Conservation (phyloP, 2,888 invertebrate species). For the Glyphotaelius pellucidus region DNA sequence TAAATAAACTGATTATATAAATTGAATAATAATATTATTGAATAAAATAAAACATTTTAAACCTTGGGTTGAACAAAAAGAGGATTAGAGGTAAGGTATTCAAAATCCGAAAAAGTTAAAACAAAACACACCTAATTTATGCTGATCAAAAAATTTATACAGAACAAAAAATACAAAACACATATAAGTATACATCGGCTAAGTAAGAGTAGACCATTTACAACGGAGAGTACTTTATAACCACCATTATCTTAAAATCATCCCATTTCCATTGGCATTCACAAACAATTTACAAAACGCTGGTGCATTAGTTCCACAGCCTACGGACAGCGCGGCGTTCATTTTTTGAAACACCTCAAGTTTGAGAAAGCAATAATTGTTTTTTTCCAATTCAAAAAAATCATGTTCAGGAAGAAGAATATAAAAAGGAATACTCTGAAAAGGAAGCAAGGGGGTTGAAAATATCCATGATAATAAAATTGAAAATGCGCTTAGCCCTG, state of each 20-base stretch:
- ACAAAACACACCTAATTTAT: too few species aligned
- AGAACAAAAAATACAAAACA: background rate
- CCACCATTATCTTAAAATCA: background rate
- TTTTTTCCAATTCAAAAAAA: background rate
- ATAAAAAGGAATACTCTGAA: background rate
- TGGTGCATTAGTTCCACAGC: background rate
- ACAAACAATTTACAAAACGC: background rate
- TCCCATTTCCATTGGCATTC: background rate
- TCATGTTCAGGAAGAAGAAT: background rate
- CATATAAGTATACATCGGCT: background rate
- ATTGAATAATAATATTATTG: too few species aligned
- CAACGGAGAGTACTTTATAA: background rate
- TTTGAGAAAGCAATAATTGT: background rate
- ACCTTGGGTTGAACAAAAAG: background rate
- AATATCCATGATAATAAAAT: conserved; percentile 15
- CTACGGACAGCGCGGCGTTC: background rate
- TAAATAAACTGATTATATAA: too few species aligned
- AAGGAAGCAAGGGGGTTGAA: background rate
- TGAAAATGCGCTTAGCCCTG: conserved; percentile 4
- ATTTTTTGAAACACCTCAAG: background rate
- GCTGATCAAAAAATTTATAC: background rate
- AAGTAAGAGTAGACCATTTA: background rate
- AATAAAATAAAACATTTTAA: background rate
- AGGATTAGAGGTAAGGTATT: background rate
- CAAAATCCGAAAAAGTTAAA: too few species aligned